Base-by-base conservation (phyloP, 2,888 invertebrate genomes). In the Zygaena filipendulae region DNA sequence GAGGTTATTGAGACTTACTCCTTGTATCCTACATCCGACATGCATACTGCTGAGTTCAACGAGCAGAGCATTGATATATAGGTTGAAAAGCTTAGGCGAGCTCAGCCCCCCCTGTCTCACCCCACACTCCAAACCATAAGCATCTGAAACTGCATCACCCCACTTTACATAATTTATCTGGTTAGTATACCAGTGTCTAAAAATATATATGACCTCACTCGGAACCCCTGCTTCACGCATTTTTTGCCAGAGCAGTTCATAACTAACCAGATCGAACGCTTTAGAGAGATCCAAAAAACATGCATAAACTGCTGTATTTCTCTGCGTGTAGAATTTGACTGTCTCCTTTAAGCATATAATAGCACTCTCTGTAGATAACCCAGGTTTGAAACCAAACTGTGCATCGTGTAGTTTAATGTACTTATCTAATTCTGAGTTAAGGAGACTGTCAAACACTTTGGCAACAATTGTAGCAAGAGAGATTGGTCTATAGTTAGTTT, bases 21-120 rank as follows among this genome's bases (percentile, higher is more conserved):
- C n/a, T n/a, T n/a, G n/a, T n/a, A n/a, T n/a, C n/a, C n/a, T n/a
- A n/a, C n/a, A n/a, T n/a, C n/a, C n/a, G n/a, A n/a, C n/a, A n/a
- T n/a, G n/a, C n/a, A n/a, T n/a, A n/a, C n/a, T n/a, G n/a, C n/a
- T n/a, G n/a, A n/a, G n/a, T n/a, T n/a, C n/a, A n/a, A n/a, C n/a
- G n/a, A n/a, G n/a, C n/a, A n/a, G n/a, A n/a, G n/a, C n/a, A n/a
- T n/a, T n/a, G n/a, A n/a, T n/a, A n/a, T n/a, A n/a, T n/a, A n/a
- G n/a, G n/a, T n/a, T n/a, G n/a, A n/a, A n/a, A n/a, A n/a, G n/a
- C n/a, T n/a, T n/a, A n/a, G n/a, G n/a, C n/a, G 9, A 23, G 18
- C 28, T 28, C 28, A 28, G 9, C 4, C 28, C 28, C 6, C 32
- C 33, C 38, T 43, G 42, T 25, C 41, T 42, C 27, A 42, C 40